Percentiles rank a stretch among this genome's conserved stretches.
Evolutionary conservation across 2,113 vertebrate genomes (phyloP).

Genomic region (Erpornis zantholeuca): DNA sequence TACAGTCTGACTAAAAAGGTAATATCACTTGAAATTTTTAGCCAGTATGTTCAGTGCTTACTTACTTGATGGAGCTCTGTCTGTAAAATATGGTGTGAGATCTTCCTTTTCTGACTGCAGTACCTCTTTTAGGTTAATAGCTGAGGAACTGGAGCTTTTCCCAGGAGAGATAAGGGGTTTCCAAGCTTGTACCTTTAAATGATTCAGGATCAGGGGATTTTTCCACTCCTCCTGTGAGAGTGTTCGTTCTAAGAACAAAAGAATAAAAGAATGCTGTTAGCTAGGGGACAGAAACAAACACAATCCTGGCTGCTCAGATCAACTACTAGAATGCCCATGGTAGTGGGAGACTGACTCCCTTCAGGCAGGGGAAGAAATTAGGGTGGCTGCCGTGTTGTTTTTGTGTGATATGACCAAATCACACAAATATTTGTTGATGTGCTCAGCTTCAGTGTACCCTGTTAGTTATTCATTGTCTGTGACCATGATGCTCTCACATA

Average conservation of each 20-base stretch:
- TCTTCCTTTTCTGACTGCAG: background rate
- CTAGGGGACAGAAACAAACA: background rate
- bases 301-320: background rate
- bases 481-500: background rate
- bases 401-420: background rate
- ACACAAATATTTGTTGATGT: background rate
- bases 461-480: background rate
- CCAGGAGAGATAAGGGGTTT: background rate
- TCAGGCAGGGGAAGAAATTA: background rate
- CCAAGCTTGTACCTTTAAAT: background rate
- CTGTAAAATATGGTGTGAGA: background rate
- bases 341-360: background rate
- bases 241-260: background rate
- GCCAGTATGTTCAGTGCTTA: background rate
- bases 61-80: background rate
- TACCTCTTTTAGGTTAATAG: background rate
- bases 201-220: background rate
- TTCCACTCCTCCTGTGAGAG: background rate
- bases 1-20: slow-evolving; percentile 93
- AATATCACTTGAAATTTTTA: background rate
- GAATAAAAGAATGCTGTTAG: background rate
- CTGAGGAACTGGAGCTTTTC: background rate
- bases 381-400: background rate
- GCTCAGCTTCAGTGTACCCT: background rate
- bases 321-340: background rate